Evolutionary conservation across 2,888 invertebrate genomes (phyloP).

Genomic region (Parnassius smintheus): DNA sequence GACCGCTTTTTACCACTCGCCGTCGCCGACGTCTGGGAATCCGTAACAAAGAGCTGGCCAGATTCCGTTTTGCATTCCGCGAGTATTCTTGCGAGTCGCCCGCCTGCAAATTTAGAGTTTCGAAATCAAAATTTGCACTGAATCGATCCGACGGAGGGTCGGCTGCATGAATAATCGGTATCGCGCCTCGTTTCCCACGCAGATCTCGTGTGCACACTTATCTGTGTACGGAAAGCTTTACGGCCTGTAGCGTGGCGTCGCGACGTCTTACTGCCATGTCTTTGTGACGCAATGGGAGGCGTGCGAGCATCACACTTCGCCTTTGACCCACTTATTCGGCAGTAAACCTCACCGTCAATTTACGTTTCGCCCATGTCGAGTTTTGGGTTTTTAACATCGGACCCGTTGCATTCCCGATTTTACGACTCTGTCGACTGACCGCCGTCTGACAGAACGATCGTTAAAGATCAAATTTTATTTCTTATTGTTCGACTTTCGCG

Average conservation of each 20-base stretch:
- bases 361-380: constrained; percentile 54
- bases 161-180: constrained; percentile 38
- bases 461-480: constrained; percentile 78
- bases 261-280: constrained; percentile 29
- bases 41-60: constrained; percentile 71
- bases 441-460: constrained; percentile 69
- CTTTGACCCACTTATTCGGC: constrained; percentile 66
- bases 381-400: constrained; percentile 62
- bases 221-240: not conserved
- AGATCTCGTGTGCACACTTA: constrained; percentile 30
- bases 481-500: constrained; percentile 79
- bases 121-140: constrained; percentile 53
- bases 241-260: constrained; percentile 28
- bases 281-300: constrained; percentile 7
- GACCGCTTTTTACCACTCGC: constrained; percentile 72
- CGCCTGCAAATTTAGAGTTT: constrained; percentile 57
- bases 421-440: constrained; percentile 69
- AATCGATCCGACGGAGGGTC: constrained; percentile 50
- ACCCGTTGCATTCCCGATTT: constrained; percentile 74
- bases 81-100: constrained; percentile 58
- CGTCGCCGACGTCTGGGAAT: constrained; percentile 73
- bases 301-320: not conserved
- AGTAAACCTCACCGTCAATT: constrained; percentile 70
- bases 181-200: constrained; percentile 40
- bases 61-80: constrained; percentile 77